Evolutionary conservation across 1,140 invertebrate species (phyloP).

Genomic region (Drusus annulatus): DNA sequence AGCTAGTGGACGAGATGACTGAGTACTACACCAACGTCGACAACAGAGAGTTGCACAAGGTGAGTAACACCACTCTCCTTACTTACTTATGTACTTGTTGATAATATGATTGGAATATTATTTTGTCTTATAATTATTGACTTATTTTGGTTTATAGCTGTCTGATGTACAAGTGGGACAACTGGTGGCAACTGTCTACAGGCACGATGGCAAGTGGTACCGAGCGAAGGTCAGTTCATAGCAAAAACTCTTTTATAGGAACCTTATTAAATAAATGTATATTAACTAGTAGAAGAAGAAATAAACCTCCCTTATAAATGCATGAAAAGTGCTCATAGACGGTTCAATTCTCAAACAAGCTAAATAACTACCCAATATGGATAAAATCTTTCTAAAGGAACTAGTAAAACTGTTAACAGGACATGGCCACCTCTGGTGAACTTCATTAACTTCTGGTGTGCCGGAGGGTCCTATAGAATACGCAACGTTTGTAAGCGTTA

Average conservation of each 20-base stretch:
- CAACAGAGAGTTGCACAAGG: conserved; percentile 74
- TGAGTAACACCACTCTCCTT: conserved; percentile 64
- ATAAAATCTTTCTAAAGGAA: too few relatives aligned
- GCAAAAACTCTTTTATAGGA: not conserved
- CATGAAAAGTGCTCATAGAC: too few relatives aligned
- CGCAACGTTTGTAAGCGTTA: too few relatives aligned
- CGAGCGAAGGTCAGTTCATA: conserved; percentile 65
- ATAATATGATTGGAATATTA: too few relatives aligned
- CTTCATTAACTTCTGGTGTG: too few relatives aligned
- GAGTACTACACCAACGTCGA: conserved; percentile 79
- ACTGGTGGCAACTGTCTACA: conserved; percentile 84
- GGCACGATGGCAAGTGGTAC: conserved; percentile 84
- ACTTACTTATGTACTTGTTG: not conserved
- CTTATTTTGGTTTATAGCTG: conserved; percentile 58
- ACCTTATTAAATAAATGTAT: not conserved
- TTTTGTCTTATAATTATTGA: too few relatives aligned
- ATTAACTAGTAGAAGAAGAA: not conserved
- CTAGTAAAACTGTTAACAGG: too few relatives aligned
- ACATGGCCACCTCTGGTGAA: too few relatives aligned
- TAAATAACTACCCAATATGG: too few relatives aligned
- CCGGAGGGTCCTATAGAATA: too few relatives aligned
- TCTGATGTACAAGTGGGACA: conserved; percentile 77
- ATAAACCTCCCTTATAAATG: too few relatives aligned
- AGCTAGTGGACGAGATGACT: conserved; percentile 84
- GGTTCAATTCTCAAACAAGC: too few relatives aligned